Base-by-base conservation (phyloP, 2,797 vertebrate species). In the Pseudochaenichthys georgianus region DNA sequence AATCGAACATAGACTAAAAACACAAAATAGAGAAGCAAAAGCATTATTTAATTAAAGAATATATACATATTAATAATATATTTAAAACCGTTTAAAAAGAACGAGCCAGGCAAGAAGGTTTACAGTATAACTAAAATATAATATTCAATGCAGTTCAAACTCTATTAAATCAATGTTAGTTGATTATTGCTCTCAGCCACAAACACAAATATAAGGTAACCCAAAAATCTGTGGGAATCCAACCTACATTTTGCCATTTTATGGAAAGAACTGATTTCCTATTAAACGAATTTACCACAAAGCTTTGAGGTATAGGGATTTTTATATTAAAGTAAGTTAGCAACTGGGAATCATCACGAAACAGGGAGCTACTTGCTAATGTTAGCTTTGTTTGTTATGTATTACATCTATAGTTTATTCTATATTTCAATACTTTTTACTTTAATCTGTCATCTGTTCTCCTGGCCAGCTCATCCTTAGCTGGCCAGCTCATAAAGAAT, bases 401-500 rank as follows among this genome's bases (percentile, higher is more conserved):
- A n/a, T 15, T 2, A 48, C 46, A 13, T 3, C 0, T 3, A 0
- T 21, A 9, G 28, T 53, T 19, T 43, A 2, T 5, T 19, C 13
- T 8, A 12, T 43, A 23, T 1, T 17, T 52, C 4, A 28, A 28
- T 28, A 28, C 28, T 5, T 28, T 28, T 28, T 28, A 28, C 28
- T 28, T 28, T 5, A 0, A 28, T 28, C 28, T 28, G 28, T 28
- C 28, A 28, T 28, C 28, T 28, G 28, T 5, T 28, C 28, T 28
- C 28, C 28, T 41, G 15, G 7, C 5, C 17, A 34, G 54, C 21
- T 45, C 34, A 5, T 1, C 34, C 23, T 51, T 52, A 16, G 8
- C 21, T 21, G 19, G 47, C 52, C 61, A 19, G 51, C 11, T 55
- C 3, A 31, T 12, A 42, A 54, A 80, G 66, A 84, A 75, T 77